Evolutionary conservation across 2,797 vertebrate species (phyloP).

Genomic region (Emys orbicularis): DNA sequence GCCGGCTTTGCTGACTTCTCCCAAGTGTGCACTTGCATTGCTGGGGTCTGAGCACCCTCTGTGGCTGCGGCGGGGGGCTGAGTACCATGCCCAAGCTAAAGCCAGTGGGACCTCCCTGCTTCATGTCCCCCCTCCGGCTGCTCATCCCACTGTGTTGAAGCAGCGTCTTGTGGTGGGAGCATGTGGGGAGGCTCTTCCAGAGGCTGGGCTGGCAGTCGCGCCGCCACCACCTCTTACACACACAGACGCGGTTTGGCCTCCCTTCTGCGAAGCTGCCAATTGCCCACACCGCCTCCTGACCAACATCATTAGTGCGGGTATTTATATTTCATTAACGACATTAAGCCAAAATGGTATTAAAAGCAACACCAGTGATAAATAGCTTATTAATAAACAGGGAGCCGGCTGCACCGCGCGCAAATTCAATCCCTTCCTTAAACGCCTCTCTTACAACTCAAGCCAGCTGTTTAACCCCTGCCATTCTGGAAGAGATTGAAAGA

Average conservation of each 20-base stretch:
- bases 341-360: slow-evolving; percentile 89
- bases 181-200: slow-evolving; percentile 53
- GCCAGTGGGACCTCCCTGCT: background rate
- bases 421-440: slow-evolving; percentile 73
- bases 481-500: slow-evolving; percentile 52
- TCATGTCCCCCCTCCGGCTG: background rate
- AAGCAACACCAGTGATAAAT: slow-evolving; percentile 88
- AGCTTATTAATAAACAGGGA: slow-evolving; percentile 88
- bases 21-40: background rate
- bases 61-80: background rate
- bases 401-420: slow-evolving; percentile 53
- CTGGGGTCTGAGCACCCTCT: background rate
- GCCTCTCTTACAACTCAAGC: slow-evolving; percentile 50
- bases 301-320: slow-evolving; percentile 87
- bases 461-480: slow-evolving; percentile 73
- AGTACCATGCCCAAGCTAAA: background rate
- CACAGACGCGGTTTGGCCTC: slow-evolving; percentile 76
- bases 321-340: slow-evolving; percentile 90
- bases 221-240: slow-evolving; percentile 62
- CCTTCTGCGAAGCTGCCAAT: slow-evolving; percentile 76
- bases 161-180: background rate
- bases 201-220: slow-evolving; percentile 56
- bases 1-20: background rate
- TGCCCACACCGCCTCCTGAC: slow-evolving; percentile 84
- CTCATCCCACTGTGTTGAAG: background rate